A percentile compares a stretch with the other conserved stretches of the same genome.
phyloP scores from a whole-genome alignment of 2,113 vertebrate genomes.

The Galeopterus variegatus region DNA sequence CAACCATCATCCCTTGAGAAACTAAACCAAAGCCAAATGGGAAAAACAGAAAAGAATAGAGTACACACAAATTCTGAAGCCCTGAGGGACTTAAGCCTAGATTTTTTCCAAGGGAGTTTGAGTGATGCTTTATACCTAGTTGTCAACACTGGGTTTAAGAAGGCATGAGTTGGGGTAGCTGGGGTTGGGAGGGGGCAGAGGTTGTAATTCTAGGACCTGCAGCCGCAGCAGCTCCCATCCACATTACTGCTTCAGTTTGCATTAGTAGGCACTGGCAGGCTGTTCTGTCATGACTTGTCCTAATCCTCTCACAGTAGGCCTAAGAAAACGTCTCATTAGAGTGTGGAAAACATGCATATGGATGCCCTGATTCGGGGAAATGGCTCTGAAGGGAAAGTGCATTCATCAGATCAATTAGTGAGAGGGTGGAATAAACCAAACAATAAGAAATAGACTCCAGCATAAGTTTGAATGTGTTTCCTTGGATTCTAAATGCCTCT shows the following conservation, averaged over 20 bases:
- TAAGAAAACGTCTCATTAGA: constrained; percentile 5
- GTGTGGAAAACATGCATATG: not conserved
- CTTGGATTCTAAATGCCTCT: not conserved
- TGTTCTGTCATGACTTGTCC: not conserved
- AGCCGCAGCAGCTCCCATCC: not conserved
- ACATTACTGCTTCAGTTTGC: not conserved
- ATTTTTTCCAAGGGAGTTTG: not conserved
- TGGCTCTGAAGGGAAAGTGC: not conserved
- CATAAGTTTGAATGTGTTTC: not conserved
- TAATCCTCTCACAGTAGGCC: constrained; percentile 55
- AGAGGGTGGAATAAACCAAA: constrained; percentile 21
- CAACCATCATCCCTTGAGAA: not conserved
- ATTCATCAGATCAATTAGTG: not conserved
- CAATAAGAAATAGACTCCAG: not conserved
- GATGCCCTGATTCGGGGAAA: constrained; percentile 42
- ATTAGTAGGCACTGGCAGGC: not conserved
- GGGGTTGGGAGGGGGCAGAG: too few relatives aligned
- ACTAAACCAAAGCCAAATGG: not conserved
- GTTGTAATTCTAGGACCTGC: not conserved
- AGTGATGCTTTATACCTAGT: not conserved
- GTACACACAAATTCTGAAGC: not conserved
- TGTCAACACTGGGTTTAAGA: not conserved
- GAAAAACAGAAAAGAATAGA: not conserved
- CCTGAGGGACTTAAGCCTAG: not conserved
- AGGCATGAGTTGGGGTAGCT: not conserved